Base-by-base conservation (phyloP, 2,113 vertebrate species). In the Odontophorus gujanensis region DNA sequence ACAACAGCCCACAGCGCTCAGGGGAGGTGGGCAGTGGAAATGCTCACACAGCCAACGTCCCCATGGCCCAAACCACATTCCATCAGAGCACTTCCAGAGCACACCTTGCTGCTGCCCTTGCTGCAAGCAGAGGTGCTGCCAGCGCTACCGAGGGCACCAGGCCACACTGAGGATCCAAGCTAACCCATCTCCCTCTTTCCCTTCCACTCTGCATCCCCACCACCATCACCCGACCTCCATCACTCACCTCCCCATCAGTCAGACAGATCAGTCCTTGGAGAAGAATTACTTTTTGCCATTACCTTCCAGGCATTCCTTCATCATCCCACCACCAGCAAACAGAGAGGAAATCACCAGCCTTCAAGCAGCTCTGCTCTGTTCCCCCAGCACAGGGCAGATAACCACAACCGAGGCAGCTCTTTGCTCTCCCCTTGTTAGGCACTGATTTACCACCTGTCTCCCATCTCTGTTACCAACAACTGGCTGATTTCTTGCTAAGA, bases 1-100 rank as follows among this genome's bases (percentile, higher is more conserved):
- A 71, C 43, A 84, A 30, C 61, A 76, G 4, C 3, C n/a, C 2
- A 2, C 8, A 50, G 32, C 4, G 30, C 74, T 4, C 15, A 42
- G n/a, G 72, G 48, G 48, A 72, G n/a, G 58, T 13, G 30, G 30
- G 50, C 55, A 22, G 36, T 3, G 72, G 32, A 68, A 73, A 38
- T 1, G 14, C 61, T 47, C 22, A 5, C 16, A 5, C 1, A 17
- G 66, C 22, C 19, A 7, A 22, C 0, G 7, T 6, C 30, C 30
- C 3, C n/a, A 51, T 18, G 45, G 16, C 7, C 14, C 19, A 17
- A 51, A 8, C 13, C 4, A 20, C 25, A 38, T 67, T 14, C 32
- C 14, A 2, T 5, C 4, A 0, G 24, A 13, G 17, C n/a, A 3
- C 1, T 8, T 13, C 47, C 4, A 0, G 24, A 13, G 17, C n/a